These are phyloP conservation scores for Itoplectis maculator DNA, from an alignment of 2,888 invertebrate genomes.

Conservation along the genomic window DNA sequence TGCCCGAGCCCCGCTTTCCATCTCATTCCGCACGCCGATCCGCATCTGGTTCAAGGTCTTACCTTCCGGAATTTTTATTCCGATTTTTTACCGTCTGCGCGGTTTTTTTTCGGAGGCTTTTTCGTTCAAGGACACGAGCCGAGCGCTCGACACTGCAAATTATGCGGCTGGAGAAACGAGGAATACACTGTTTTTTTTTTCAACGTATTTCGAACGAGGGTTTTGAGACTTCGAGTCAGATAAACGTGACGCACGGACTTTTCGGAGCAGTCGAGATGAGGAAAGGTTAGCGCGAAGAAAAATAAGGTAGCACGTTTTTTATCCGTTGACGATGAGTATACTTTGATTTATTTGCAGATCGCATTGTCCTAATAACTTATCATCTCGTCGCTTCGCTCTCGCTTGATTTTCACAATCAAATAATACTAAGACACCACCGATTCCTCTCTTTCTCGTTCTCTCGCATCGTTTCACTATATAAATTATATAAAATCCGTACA, in stretches of 20 bases:
- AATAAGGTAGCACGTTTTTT: not conserved
- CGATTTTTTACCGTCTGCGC: slow-evolving; percentile 7
- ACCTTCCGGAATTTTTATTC: slow-evolving; percentile 43
- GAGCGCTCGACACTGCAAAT: not conserved
- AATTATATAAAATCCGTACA: slow-evolving; percentile 63
- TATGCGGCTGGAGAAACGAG: not conserved
- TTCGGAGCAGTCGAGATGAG: not conserved
- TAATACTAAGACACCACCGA: slow-evolving; percentile 37
- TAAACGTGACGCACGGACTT: no score
- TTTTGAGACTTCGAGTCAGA: no score
- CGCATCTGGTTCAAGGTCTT: slow-evolving; percentile 57
- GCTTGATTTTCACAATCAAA: slow-evolving; percentile 47
- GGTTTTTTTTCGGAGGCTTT: slow-evolving; percentile 16
- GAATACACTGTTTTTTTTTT: not conserved
- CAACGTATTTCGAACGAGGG: not conserved
- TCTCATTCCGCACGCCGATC: slow-evolving; percentile 20
- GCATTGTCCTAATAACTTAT: slow-evolving; percentile 35
- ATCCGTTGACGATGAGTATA: slow-evolving; percentile 40
- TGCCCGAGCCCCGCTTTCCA: slow-evolving; percentile 44
- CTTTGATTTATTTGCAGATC: slow-evolving; percentile 55
- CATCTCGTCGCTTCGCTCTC: slow-evolving; percentile 7
- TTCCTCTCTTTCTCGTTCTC: slow-evolving; percentile 48
- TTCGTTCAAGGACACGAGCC: not conserved
- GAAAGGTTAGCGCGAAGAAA: not conserved
- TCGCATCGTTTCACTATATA: slow-evolving; percentile 58